phyloP scores from a whole-genome alignment of 2,888 invertebrate genomes.

The Rhaphigaster nebulosa region DNA sequence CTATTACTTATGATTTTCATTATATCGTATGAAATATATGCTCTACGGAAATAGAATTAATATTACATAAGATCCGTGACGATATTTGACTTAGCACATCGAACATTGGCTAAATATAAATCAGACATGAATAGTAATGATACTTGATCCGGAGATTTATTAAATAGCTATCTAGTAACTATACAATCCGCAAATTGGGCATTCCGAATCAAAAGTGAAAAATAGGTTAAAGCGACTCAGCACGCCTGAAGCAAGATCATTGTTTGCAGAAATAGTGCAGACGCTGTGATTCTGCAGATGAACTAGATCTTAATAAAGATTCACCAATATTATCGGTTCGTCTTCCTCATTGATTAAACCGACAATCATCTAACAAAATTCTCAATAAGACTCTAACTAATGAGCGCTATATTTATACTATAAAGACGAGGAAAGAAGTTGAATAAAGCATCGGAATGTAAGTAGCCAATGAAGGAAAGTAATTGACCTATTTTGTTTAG shows the following conservation, averaged over 20 bases:
- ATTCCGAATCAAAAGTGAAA: conserved; percentile 14
- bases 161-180: background rate
- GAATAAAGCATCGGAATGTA: background rate
- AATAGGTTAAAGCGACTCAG: conserved; percentile 41
- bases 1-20: too few species aligned
- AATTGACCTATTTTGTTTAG: background rate
- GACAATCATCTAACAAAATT: background rate
- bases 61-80: background rate
- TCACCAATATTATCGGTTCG: background rate
- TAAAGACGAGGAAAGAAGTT: background rate
- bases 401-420: background rate
- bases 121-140: background rate
- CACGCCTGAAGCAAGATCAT: background rate
- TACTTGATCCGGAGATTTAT: background rate
- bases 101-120: background rate
- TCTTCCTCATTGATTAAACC: background rate
- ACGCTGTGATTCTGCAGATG: conserved; percentile 37
- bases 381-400: background rate
- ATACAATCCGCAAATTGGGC: background rate
- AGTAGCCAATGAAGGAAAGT: background rate
- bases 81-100: background rate
- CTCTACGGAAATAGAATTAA: background rate
- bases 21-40: background rate
- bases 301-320: conserved; percentile 22
- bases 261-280: conserved; percentile 45